phyloP scores from a whole-genome alignment of 2,888 invertebrate genomes.

The Philopedon plagiatum region DNA sequence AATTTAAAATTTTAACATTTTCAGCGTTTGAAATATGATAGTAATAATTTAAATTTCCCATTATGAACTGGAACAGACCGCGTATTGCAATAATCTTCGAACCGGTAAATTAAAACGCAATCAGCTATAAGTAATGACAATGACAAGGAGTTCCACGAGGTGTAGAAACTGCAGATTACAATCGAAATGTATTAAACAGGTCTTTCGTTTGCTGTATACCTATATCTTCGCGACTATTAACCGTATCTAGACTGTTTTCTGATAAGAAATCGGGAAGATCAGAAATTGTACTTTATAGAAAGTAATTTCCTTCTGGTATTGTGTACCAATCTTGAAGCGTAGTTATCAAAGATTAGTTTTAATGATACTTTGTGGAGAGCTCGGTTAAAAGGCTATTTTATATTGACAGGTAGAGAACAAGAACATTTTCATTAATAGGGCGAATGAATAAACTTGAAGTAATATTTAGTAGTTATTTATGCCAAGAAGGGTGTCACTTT shows the following conservation, averaged over 20 bases:
- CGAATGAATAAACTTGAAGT: too few relatives aligned
- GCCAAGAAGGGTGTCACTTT: too few relatives aligned
- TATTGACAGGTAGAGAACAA: too few relatives aligned
- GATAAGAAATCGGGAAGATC: conserved; percentile 43
- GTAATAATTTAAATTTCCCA: conserved; percentile 47
- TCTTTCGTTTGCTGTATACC: conserved; percentile 55
- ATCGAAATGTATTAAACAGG: conserved; percentile 62
- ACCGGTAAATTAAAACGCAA: conserved; percentile 66
- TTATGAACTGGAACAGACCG: conserved; percentile 18
- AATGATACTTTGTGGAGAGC: too few relatives aligned
- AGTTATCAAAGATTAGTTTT: conserved; percentile 1
- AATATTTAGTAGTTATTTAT: too few relatives aligned
- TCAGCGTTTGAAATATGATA: too few relatives aligned
- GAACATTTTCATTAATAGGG: too few relatives aligned
- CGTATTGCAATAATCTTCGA: conserved; percentile 56
- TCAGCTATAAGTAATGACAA: conserved; percentile 65
- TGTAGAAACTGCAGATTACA: conserved; percentile 57
- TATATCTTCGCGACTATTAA: conserved; percentile 49
- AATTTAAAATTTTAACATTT: too few relatives aligned
- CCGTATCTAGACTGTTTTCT: conserved; percentile 41
- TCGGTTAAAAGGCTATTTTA: too few relatives aligned
- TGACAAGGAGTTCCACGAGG: conserved; percentile 61
- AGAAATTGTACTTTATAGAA: conserved; percentile 44
- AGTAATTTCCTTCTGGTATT: conserved; percentile 46
- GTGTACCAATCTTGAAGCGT: conserved; percentile 34